A percentile compares a stretch with the other conserved stretches of the same genome.
These are phyloP conservation scores for Leucopternis melanops DNA, from an alignment of 2,113 vertebrate genomes.

Conservation along the genomic window DNA sequence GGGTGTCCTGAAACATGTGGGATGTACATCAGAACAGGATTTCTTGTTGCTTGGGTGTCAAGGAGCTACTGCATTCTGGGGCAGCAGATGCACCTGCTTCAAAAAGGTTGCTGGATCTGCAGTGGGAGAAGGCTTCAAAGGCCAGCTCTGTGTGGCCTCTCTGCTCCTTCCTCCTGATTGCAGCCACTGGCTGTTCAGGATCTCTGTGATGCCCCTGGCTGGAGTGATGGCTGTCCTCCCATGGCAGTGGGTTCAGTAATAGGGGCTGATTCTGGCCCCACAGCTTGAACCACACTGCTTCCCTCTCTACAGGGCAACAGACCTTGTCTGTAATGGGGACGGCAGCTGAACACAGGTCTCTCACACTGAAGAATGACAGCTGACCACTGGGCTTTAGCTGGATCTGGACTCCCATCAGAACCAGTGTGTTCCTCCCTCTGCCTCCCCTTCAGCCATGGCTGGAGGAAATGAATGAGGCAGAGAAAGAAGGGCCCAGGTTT, in stretches of 20 bases:
- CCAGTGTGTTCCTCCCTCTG: neutral
- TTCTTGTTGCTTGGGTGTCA: neutral
- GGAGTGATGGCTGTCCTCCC: neutral
- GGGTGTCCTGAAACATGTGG: neutral
- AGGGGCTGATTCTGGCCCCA: neutral
- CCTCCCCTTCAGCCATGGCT: neutral
- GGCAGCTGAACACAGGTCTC: neutral
- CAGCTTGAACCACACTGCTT: fast-evolving
- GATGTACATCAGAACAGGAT: neutral
- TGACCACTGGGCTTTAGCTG: neutral
- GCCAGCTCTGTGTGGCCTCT: neutral
- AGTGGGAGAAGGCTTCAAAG: neutral
- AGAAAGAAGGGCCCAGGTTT: neutral
- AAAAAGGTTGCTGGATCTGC: neutral
- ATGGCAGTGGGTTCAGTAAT: neutral
- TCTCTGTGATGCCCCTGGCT: neutral
- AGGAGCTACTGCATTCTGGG: neutral
- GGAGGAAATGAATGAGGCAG: neutral
- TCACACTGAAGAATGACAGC: neutral
- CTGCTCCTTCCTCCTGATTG: neutral
- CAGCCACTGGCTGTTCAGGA: neutral
- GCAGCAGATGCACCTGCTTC: neutral
- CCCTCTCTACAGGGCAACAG: neutral
- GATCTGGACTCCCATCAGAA: neutral
- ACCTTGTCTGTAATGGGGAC: fast-evolving